Percentiles rank a stretch among this genome's conserved stretches.
These are phyloP conservation scores for Margarornis squamiger DNA, from an alignment of 2,797 vertebrate species.

Conservation along the genomic window DNA sequence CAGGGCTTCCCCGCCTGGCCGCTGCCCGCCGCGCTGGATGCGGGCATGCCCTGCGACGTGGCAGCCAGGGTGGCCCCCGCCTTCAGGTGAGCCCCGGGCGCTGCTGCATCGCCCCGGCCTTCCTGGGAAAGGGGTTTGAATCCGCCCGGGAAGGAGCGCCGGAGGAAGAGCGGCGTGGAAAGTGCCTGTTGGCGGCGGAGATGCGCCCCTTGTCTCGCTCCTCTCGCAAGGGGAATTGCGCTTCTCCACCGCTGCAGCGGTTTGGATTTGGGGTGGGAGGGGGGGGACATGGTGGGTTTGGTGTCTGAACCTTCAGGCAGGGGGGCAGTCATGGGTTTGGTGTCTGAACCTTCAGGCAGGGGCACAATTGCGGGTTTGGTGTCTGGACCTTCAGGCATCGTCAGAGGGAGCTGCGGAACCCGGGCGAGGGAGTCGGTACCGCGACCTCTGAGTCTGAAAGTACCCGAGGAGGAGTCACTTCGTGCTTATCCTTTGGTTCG, in stretches of 20 bases:
- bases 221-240: no score
- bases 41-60: accelerated
- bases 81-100: not conserved
- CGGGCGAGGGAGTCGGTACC: accelerated
- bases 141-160: accelerated
- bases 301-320: not conserved
- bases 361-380: not conserved
- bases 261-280: accelerated
- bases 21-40: not conserved
- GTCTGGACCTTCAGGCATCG: not conserved
- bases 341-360: not conserved
- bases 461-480: accelerated
- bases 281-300: no score
- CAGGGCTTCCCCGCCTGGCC: not conserved
- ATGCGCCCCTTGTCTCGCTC: accelerated
- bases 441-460: not conserved
- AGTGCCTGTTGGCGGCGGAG: not conserved
- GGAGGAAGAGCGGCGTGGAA: accelerated
- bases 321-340: not conserved
- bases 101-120: accelerated
- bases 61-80: accelerated
- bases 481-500: accelerated
- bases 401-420: not conserved
- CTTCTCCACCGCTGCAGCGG: accelerated
- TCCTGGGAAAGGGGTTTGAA: accelerated